Base-by-base conservation (phyloP, 2,113 vertebrate species). In the Rhabdomys dilectus region DNA sequence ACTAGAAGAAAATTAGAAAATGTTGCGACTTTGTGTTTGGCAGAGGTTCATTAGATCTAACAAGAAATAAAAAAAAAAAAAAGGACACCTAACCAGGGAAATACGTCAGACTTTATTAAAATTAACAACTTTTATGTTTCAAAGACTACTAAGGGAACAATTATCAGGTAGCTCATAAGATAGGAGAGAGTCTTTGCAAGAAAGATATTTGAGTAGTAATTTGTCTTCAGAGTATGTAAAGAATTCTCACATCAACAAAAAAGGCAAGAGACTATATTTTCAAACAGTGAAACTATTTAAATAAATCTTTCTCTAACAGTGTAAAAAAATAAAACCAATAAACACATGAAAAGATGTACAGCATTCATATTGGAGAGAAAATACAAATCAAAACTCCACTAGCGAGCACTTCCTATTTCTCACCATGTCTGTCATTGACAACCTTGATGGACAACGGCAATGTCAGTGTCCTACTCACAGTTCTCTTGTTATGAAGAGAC, bases 351-450 rank as follows among this genome's bases (percentile, higher is more conserved):
- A 94, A 82, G 51, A 26, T 31, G 39, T 3, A 72, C 42, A 76
- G 21, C 39, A 66, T 82, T 12, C 42, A 51, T 31, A 77, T 53
- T 22, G 48, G 75, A 92, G 68, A 56, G 6, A 6, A 90, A 90
- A 94, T 76, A 26, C 16, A 76, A 95, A 92, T 81, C 42, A 89
- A 96, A 89, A 34, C 78, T 75, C 24, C 70, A 45, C 19, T 21
- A 86, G 42, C 24, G 53, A 53, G 48, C n/a, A 84, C 45, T 78
- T 96, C 51, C 56, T 48, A 60, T 21, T 42, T 19, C 72, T 13
- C 34, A 84, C 45, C 78, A 92, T 66, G 36, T 16, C 31, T 92
- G 89, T 82, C 75, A 92, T 36, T 70, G 91, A 73, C 31, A 1
- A 36, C 31, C 31, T 36, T 36, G 60, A 88, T 9, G 45, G 29